Evolutionary conservation across 2,113 vertebrate species (phyloP).

Genomic region (Anseranas semipalmata): DNA sequence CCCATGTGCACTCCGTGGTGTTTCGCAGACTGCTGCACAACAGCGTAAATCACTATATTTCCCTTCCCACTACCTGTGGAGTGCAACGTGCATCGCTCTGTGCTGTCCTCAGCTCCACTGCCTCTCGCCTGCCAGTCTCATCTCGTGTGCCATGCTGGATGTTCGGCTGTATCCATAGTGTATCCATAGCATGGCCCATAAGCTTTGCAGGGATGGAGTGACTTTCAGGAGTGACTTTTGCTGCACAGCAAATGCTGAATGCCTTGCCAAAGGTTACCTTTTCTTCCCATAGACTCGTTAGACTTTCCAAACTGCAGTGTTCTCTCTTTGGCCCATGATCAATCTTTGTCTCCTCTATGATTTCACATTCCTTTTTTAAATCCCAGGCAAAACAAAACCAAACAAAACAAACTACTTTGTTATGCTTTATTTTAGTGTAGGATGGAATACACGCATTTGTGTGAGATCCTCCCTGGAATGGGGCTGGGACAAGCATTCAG

Average conservation of each 20-base stretch:
- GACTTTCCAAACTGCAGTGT: neutral
- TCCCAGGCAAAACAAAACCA: neutral
- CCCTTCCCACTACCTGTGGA: neutral
- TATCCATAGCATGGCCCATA: neutral
- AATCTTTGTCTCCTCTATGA: neutral
- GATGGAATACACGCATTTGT: neutral
- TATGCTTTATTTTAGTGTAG: neutral
- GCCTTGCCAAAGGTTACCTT: neutral
- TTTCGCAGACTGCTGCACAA: neutral
- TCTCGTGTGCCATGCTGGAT: neutral
- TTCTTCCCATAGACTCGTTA: neutral
- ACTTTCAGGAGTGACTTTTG: neutral
- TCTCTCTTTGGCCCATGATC: neutral
- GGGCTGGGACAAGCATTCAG: neutral
- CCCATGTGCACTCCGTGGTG: rapidly evolving
- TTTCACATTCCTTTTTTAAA: neutral
- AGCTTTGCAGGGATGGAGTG: neutral
- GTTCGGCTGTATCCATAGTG: neutral
- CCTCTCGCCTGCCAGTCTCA: neutral
- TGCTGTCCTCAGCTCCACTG: neutral
- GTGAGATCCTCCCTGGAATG: neutral
- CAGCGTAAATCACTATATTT: neutral
- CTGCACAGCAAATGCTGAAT: neutral
- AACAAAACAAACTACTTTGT: neutral
- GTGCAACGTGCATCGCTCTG: rapidly evolving